phyloP scores from a whole-genome alignment of 2,888 invertebrate species.

The Automeris io region DNA sequence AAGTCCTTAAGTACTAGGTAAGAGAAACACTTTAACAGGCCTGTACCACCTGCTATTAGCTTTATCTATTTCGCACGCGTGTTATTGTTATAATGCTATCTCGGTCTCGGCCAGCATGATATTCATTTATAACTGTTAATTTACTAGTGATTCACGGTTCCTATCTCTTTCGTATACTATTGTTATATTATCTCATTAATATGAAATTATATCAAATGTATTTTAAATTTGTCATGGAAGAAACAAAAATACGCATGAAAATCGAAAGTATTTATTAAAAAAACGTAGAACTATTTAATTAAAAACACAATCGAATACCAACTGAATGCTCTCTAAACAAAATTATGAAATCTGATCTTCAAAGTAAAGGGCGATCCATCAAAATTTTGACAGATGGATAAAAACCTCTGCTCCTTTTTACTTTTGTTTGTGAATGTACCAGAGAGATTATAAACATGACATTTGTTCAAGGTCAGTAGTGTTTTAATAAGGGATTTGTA shows the following conservation, averaged over 20 bases:
- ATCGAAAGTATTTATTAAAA: conserved; percentile 7
- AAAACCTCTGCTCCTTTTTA: conserved; percentile 33
- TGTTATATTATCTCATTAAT: too few relatives aligned
- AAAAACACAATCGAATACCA: conserved; percentile 46
- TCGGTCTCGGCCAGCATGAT: too few relatives aligned
- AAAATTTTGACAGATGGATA: conserved; percentile 60
- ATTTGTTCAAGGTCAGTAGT: not conserved
- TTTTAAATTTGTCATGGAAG: too few relatives aligned
- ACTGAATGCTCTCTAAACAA: conserved; percentile 59
- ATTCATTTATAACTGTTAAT: too few relatives aligned
- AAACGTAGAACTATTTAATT: conserved; percentile 55
- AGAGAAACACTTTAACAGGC: too few relatives aligned
- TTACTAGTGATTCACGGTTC: too few relatives aligned
- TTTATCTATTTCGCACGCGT: too few relatives aligned
- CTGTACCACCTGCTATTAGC: too few relatives aligned
- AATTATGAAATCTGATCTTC: conserved; percentile 63
- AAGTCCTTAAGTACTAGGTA: too few relatives aligned
- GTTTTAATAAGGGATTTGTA: not conserved
- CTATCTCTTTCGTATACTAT: too few relatives aligned
- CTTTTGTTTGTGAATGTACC: conserved; percentile 20
- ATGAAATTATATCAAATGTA: too few relatives aligned
- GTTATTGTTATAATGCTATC: too few relatives aligned
- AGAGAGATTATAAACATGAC: not conserved
- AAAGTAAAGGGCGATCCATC: conserved; percentile 56
- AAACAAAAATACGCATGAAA: not conserved